Evolutionary conservation across 2,113 vertebrate genomes (phyloP), one percentile per base, ranked within the genome.

Genomic region (Paralichthys olivaceus): DNA sequence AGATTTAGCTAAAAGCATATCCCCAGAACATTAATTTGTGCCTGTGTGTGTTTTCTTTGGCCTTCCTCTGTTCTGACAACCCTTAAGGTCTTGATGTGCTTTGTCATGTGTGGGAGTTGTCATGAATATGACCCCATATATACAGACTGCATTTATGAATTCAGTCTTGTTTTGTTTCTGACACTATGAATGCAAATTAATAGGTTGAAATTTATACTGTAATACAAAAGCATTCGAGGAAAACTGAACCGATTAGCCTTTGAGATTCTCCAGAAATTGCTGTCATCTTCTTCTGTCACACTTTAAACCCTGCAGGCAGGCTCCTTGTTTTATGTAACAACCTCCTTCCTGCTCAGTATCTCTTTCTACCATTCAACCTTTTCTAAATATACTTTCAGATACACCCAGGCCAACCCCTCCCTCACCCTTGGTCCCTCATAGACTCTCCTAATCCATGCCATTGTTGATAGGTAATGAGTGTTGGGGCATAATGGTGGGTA

Each of bases 41-140:
- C 74, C 32, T 72, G 2, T 65, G 56, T 65, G 57, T 87, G 84
- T 89, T 89, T 90, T 83, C 4, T 1, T 87, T 91, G 89, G 85
- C 83, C 77, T 77, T 77, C 70, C 59, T 82, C 86, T 92, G 80
- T 88, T 91, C 91, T 84, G 73, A 90, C 87, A 90, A 86, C 80
- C 79, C 84, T 60, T 64, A 84, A 77, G 62, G 60, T 83, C 85
- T 86, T 89, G 84, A 82, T 90, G 89, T 90, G 90, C 84, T 85
- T 84, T 92, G 87, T 90, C 84, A 74, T 74, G 72, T 79, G 81
- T 90, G 89, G 91, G 89, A 85, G 90, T 89, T 78, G 75, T 58
- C 78, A 79, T 1, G 72, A 77, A 22, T 47, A n/a, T 74, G 81
- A 90, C 82, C 84, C 69, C 70, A 32, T 74, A 88, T 82, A 74